Evolutionary conservation across 37 sponge, comb jelly and placozoan species (phyloP), one percentile per base, ranked within the genome.

Genomic region (Agelas oroides): DNA sequence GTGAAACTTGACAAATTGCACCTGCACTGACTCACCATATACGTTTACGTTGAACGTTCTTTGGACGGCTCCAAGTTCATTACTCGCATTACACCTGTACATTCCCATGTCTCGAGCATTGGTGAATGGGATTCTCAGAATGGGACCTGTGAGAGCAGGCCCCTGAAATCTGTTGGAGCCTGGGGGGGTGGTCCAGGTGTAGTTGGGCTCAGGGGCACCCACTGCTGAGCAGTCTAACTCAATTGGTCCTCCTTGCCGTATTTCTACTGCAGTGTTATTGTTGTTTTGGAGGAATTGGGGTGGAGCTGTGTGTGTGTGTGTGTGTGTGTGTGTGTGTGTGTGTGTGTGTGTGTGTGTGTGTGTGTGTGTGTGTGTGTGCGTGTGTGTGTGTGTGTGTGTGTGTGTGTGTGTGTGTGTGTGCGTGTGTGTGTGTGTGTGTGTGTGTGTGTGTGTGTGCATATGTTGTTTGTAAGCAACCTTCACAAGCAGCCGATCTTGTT

Each of bases 251-350:
- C 76, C 76, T 14, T 52, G 18, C 19, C 32, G 17, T 15, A 57
- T 31, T 25, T 28, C 25, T 18, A 76, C 59, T 5, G 40, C 19
- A 2, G 59, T 5, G n/a, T 27, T 32, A 3, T 24, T 34, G 18
- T 5, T 31, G 30, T 33, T 58, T 30, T 19, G 30, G 31, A 59
- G 16, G 18, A 76, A 76, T 35, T 35, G 76, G 27, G 76, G 76
- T 56, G 59, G 34, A 15, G 57, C 76, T 76, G 59, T 28, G 28
- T 66, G 56, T 21, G 53, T 76, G 77, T 53, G 59, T 76, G 61
- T 77, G 61, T 77, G 59, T 77, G 36, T 60, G 34, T 60, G 37
- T 77, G 61, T 60, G 61, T 32, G 37, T 52, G 23, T 77, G 78
- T 60, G 36, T 77, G 78, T 60, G 36, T 53, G 59, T 28, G n/a